Base-by-base conservation (phyloP, 2,113 vertebrate genomes). In the Centropus bengalensis region DNA sequence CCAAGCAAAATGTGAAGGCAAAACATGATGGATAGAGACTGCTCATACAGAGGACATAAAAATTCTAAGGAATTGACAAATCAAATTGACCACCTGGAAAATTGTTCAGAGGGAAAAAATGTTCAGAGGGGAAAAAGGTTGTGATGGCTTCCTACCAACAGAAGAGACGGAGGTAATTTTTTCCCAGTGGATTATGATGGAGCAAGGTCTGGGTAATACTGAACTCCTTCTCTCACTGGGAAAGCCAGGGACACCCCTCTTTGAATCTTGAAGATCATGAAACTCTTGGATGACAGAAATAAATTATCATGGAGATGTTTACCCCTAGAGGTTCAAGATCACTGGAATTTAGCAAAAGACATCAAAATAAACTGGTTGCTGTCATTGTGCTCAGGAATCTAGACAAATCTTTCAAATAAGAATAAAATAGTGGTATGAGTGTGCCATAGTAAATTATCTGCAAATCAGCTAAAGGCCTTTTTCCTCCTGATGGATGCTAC, bases 151-250 rank as follows among this genome's bases (percentile, higher is more conserved):
- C 94, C 91, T 86, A 93, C 75, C 67, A 94, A 80, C 77, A 91
- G 76, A 77, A 82, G 71, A 93, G 66, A 26, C 4, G 5, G 58
- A 76, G 42, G 54, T 93, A 21, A 54, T 94, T 93, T 93, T 85
- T 81, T 95, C 91, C 71, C 92, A 87, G 89, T 94, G 74, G 92
- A 93, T 96, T 97, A 92, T 95, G 86, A 95, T 4, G 75, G 84
- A 91, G 82, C 67, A 73, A 63, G 44, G 56, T 63, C 68, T 79
- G 78, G 52, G 28, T 93, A 81, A 86, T 96, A 89, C 20, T 89
- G 74, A 94, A 68, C 68, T 93, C 32, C 56, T 89, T 58, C 45
- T 96, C 45, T 89, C 71, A 14, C 67, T 79, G 49, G 84, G 73
- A 93, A 95, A 88, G 30, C 55, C 56, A 75, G 47, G 60, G 81